These are phyloP conservation scores for Gobius niger DNA, from an alignment of 2,113 vertebrate species.

Conservation along the genomic window DNA sequence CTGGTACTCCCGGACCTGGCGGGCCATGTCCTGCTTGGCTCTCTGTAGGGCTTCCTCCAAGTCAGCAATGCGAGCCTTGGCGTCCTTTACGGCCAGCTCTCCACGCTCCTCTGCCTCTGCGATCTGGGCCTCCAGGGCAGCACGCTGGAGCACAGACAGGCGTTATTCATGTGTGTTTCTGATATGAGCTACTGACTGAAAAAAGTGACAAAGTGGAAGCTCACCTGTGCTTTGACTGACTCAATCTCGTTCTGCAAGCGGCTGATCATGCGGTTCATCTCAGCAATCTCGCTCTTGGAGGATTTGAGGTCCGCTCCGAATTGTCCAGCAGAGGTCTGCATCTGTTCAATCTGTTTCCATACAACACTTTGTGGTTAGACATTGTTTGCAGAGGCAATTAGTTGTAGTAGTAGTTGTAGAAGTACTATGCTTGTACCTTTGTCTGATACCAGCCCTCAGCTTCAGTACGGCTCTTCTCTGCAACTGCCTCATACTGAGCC, in stretches of 20 bases:
- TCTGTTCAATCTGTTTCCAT: conserved; percentile 79
- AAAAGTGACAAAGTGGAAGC: not conserved
- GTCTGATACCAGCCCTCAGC: conserved; percentile 80
- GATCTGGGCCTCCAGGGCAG: conserved; percentile 82
- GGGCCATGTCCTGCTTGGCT: conserved; percentile 87
- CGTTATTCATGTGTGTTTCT: not conserved
- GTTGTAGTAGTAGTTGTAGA: not conserved
- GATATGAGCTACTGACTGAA: not conserved
- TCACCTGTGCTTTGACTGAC: conserved; percentile 83
- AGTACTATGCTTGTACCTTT: conserved; percentile 73
- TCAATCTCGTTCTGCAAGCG: conserved; percentile 85
- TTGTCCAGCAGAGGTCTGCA: conserved; percentile 67
- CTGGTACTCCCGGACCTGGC: conserved; percentile 87
- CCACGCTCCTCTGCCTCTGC: conserved; percentile 87
- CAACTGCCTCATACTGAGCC: conserved; percentile 84
- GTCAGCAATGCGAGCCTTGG: conserved; percentile 80
- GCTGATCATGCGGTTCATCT: conserved; percentile 82
- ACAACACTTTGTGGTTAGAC: not conserved
- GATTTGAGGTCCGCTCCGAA: conserved; percentile 78
- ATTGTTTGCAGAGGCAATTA: not conserved
- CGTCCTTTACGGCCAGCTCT: conserved; percentile 86
- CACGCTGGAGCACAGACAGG: conserved; percentile 72
- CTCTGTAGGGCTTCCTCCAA: conserved; percentile 85
- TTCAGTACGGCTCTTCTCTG: conserved; percentile 76
- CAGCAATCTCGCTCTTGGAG: conserved; percentile 84